Percentiles rank a stretch among this genome's conserved stretches.
These are phyloP conservation scores for Holothuria leucospilota DNA, from an alignment of 53 echinoderm and acorn worm genomes.

Conservation along the genomic window DNA sequence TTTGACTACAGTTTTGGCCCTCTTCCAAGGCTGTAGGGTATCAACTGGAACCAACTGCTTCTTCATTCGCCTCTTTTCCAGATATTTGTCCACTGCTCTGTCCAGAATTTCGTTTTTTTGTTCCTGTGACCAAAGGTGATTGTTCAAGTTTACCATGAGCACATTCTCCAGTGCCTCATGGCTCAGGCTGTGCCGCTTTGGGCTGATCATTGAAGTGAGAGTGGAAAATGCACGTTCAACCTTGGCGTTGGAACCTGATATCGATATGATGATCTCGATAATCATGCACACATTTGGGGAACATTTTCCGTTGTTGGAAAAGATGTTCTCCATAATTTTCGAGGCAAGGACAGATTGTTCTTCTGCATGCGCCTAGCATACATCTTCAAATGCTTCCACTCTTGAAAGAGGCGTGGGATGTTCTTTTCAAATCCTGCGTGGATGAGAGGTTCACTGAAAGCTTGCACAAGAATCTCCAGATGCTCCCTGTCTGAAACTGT, in stretches of 20 bases:
- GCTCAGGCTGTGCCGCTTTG: conserved; percentile 20
- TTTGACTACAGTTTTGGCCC: conserved; percentile 6
- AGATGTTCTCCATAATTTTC: conserved; percentile 25
- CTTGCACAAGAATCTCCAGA: conserved; percentile 9
- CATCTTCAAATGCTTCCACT: conserved; percentile 24
- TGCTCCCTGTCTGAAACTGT: conserved; percentile 27
- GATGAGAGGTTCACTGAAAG: conserved; percentile 18
- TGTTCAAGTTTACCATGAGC: conserved; percentile 25
- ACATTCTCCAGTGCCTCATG: conserved; percentile 12
- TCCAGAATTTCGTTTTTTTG: conserved; percentile 11
- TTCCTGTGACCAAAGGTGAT: conserved; percentile 21
- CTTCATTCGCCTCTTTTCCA: conserved; percentile 23
- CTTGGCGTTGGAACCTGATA: conserved; percentile 17
- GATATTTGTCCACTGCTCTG: conserved; percentile 26
- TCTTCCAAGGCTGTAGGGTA: conserved; percentile 12
- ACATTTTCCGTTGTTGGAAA: background rate
- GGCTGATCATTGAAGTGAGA: conserved; percentile 1
- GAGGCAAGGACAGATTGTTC: background rate
- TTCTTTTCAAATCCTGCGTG: conserved; percentile 7
- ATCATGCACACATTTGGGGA: conserved; percentile 21
- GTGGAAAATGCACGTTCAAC: conserved; percentile 17
- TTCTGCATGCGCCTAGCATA: conserved; percentile 17
- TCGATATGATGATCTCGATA: conserved; percentile 19
- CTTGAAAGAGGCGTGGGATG: conserved; percentile 22
- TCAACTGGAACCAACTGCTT: conserved; percentile 1